Conservation (phyloP, 2,113 vertebrate genomes). For the Istiophorus platypterus region DNA sequence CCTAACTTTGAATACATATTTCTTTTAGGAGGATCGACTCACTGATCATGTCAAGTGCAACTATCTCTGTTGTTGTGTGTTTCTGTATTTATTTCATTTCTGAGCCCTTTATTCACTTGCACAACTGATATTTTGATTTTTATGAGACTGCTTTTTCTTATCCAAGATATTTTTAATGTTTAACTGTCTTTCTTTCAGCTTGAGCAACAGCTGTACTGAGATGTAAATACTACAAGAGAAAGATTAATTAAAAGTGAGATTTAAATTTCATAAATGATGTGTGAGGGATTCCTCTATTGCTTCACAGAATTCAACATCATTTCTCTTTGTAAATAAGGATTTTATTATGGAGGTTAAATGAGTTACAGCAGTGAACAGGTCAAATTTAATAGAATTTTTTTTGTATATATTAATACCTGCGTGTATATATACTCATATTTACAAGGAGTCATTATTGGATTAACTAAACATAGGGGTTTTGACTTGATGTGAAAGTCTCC, state of each 20-base stretch:
- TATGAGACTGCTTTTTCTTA: constrained; percentile 12
- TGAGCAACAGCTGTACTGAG: constrained; percentile 6
- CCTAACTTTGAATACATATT: constrained; percentile 8
- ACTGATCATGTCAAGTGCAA: neutral
- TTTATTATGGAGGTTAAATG: constrained; percentile 66
- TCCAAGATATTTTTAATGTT: constrained; percentile 21
- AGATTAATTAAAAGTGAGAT: constrained; percentile 56
- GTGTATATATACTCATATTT: constrained; percentile 63
- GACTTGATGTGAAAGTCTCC: neutral
- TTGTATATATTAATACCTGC: constrained; percentile 58
- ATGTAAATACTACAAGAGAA: constrained; percentile 44
- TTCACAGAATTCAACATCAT: neutral
- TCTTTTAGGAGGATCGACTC: constrained; percentile 7
- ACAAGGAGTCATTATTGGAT: constrained; percentile 57
- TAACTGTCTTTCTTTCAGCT: constrained; percentile 28
- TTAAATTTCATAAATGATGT: neutral
- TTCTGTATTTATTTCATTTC: constrained; percentile 60
- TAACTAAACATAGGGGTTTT: constrained; percentile 10
- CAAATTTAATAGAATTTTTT: constrained; percentile 34
- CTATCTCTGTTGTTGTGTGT: constrained; percentile 14
- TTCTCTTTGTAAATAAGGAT: constrained; percentile 14
- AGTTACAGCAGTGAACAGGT: constrained; percentile 68
- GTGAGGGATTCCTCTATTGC: neutral
- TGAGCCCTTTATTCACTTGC: neutral
- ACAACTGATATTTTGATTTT: constrained; percentile 13